A percentile compares a stretch with the other conserved stretches of the same genome.
Conservation (phyloP, 2,113 vertebrate genomes). For the Brienomyrus brachyistius region DNA sequence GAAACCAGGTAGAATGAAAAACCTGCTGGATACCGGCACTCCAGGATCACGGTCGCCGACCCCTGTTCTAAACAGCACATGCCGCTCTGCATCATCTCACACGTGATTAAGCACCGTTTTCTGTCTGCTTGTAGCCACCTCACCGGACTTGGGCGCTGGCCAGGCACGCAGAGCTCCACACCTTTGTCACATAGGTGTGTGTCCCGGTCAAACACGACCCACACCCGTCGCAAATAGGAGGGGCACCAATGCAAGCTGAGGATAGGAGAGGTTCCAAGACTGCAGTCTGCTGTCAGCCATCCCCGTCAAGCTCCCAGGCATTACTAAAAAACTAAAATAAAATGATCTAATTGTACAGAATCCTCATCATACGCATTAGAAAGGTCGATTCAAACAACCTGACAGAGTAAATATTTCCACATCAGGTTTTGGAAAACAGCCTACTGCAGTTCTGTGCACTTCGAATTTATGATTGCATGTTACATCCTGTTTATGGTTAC, state of each 20-base stretch:
- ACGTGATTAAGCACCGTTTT: not conserved
- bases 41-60: not conserved
- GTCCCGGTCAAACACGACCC: not conserved
- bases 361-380: not conserved
- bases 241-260: not conserved
- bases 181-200: conserved; percentile 1
- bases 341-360: not conserved
- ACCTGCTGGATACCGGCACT: not conserved
- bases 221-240: not conserved
- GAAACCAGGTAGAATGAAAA: not conserved
- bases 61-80: not conserved
- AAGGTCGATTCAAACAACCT: not conserved
- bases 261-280: not conserved
- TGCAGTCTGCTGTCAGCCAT: not conserved
- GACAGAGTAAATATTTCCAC: not conserved
- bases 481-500: not conserved
- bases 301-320: not conserved
- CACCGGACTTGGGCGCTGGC: not conserved
- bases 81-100: not conserved
- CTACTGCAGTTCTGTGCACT: not conserved
- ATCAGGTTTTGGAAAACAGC: not conserved
- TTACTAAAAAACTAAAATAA: not conserved
- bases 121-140: not conserved
- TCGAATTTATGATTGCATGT: not conserved
- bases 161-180: not conserved